Evolutionary conservation across 1,140 invertebrate species (phyloP), one percentile per base, ranked within the genome.

Genomic region (Episyrphus balteatus): DNA sequence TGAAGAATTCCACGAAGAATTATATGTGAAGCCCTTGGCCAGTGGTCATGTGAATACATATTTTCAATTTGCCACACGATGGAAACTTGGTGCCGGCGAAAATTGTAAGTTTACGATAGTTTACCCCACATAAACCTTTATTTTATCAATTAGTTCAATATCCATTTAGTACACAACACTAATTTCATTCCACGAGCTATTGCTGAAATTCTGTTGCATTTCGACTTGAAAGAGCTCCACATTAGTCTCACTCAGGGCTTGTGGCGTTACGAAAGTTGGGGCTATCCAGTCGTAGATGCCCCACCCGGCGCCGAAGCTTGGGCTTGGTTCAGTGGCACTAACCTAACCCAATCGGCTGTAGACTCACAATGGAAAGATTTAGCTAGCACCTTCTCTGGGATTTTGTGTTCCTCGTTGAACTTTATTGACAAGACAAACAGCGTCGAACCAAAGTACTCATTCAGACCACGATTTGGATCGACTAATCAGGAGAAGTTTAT

Each of bases 381-480:
- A 33, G 86, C 86, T 42, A 88, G 90, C 65, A 84, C 90, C 1
- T 73, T 99, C 18, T 92, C 92, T 31, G 94, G 94, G 6, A 75
- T 97, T 2, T 80, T 98, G 41, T 99, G 95, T 77, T 88, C 92
- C 18, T 98, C 94, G 1, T 71, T 99, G 7, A 98, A 97, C 73
- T 96, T 96, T 66, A 87, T 98, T 49, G 88, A 95, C 72, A 72
- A 74, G n/a, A 82, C 84, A 14, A 92, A 90, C 52, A 93, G 87
- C 26, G 76, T 93, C 31, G 81, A 77, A 40, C 94, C 94, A 12
- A 76, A 84, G 59, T 86, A 84, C 67, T 82, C 82, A 47, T 85
- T 95, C 56, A 76, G 82, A 52, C 93, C 91, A 11, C 75, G 70
- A 43, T 68, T 79, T 42, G 70, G 80, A 31, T 65, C 72, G 32